Evolutionary conservation across 2,888 invertebrate genomes (phyloP).

Genomic region (Aelia acuminata): DNA sequence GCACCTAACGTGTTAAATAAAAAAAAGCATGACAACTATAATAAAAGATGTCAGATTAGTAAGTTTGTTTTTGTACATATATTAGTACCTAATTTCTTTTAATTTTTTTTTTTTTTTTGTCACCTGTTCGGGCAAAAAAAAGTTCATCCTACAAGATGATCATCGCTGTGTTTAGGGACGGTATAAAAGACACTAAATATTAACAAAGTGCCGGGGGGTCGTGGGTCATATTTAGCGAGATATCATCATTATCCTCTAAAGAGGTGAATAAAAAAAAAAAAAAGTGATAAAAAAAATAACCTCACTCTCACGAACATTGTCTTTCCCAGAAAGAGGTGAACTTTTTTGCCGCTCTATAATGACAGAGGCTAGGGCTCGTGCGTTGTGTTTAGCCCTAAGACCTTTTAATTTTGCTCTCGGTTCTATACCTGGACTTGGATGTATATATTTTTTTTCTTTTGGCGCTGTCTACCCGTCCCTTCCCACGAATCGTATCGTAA

Average conservation of each 20-base stretch:
- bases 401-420: slow-evolving; percentile 32
- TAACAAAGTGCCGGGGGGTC: not conserved
- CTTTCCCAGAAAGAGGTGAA: slow-evolving; percentile 35
- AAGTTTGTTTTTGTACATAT: too few species aligned
- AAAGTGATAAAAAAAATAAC: not conserved
- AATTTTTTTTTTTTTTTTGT: too few species aligned
- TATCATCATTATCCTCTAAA: slow-evolving; percentile 32
- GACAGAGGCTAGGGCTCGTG: slow-evolving; percentile 28
- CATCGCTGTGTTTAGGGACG: not conserved
- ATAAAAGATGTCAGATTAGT: too few species aligned
- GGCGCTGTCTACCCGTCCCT: slow-evolving; percentile 23
- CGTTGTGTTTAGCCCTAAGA: slow-evolving; percentile 32
- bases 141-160: not conserved
- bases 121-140: too few species aligned
- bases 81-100: too few species aligned
- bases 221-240: not conserved
- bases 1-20: too few species aligned
- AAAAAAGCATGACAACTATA: too few species aligned
- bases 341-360: slow-evolving; percentile 20
- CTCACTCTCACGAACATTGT: slow-evolving; percentile 13
- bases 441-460: slow-evolving; percentile 1
- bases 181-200: not conserved
- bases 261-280: slow-evolving; percentile 5
- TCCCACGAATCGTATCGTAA: not conserved
- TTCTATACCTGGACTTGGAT: slow-evolving; percentile 28